Base-by-base conservation (phyloP, 2,797 vertebrate species). In the Crenichthys baileyi region DNA sequence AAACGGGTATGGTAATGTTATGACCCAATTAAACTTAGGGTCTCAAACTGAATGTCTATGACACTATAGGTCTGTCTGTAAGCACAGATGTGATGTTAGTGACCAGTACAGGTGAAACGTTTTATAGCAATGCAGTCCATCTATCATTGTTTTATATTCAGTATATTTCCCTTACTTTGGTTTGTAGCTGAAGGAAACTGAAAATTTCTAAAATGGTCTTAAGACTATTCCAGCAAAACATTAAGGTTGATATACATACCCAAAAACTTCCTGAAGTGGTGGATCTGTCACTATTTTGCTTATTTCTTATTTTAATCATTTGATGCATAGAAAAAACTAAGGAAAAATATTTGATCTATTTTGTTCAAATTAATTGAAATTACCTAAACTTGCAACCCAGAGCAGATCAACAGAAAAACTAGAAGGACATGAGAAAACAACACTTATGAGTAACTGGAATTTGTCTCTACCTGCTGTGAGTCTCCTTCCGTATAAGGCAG, bases 401-500 rank as follows among this genome's bases (percentile, higher is more conserved):
- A 53, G 3, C 71, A 55, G 29, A 53, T 55, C 50, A 55, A 53
- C 29, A 36, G 29, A 13, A 53, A 31, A 39, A 48, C 7, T n/a
- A 41, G 1, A 56, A 39, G 24, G n/a, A 50, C 51, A 22, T 67
- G 36, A 39, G 3, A 41, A 41, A 36, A 67, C 63, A 39, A 24
- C 18, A 15, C 5, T 16, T 39, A 70, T 73, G 22, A 76, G 79
- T 77, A 20, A 71, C 0, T 78, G 63, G 9, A 70, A 72, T 72
- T 77, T 70, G 26, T 44, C 46, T 41, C 0, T 95, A 98, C 98
- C 97, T 98, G 98, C 93, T 99, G 98, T 2, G 96, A 88, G 12
- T 99, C 98, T 71, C 98, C 98, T 91, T 99, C 98, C 0, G 98
- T 99, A 94, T 97, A 99, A 88, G 98, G 98, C 92, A 99, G 96